Conservation (phyloP, 2,797 vertebrate genomes). For the Sternotherus odoratus region DNA sequence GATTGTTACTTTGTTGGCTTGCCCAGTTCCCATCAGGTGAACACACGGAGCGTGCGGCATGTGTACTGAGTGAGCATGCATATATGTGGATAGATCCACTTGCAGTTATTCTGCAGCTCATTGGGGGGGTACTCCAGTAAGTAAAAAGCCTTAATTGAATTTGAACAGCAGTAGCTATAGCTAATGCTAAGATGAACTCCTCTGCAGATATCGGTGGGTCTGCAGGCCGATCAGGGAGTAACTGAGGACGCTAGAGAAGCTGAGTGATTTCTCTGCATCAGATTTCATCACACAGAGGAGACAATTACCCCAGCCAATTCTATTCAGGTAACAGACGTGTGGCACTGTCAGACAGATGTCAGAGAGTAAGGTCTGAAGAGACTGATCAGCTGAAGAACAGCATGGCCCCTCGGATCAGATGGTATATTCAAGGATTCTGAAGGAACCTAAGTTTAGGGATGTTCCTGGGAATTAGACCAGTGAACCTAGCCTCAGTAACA, state of each 20-base stretch:
- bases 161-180: fast-evolving
- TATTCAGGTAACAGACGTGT: neutral
- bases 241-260: neutral
- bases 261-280: neutral
- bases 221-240: neutral
- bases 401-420: neutral
- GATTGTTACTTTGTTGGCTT: neutral
- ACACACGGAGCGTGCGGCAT: neutral
- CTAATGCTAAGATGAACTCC: neutral
- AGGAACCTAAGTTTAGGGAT: neutral
- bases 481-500: neutral
- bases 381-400: neutral
- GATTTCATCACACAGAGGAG: neutral
- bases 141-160: neutral
- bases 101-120: neutral
- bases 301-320: neutral
- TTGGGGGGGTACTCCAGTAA: neutral
- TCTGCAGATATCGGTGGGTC: neutral
- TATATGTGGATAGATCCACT: neutral
- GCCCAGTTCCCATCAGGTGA: neutral
- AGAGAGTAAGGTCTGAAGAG: neutral
- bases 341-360: neutral
- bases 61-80: no score
- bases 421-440: neutral
- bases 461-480: neutral